These are phyloP conservation scores for Glaucomys volans DNA, from an alignment of 2,113 vertebrate species.

Conservation along the genomic window DNA sequence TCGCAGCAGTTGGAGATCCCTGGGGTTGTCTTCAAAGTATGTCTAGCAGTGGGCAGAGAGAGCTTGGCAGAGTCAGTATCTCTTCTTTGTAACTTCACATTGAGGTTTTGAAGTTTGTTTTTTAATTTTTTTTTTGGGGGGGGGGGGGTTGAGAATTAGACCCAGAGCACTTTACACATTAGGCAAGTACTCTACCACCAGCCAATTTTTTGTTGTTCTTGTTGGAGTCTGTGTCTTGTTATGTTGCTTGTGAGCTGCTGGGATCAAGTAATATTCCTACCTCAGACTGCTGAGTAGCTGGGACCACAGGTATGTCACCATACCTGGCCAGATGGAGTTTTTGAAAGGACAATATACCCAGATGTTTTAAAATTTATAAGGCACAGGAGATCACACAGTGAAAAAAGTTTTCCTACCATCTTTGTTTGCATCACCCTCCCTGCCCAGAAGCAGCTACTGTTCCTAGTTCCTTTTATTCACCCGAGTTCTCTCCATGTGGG, in stretches of 20 bases:
- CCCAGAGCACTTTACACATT: neutral
- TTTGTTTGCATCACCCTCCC: too few relatives aligned
- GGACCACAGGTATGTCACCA: neutral
- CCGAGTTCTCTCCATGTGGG: fast-evolving
- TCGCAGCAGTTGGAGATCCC: slow-evolving; percentile 93
- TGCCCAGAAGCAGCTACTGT: too few relatives aligned
- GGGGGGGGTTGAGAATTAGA: too few relatives aligned
- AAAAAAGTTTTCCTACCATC: neutral
- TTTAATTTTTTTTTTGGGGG: neutral
- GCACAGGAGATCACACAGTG: neutral
- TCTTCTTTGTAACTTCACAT: neutral
- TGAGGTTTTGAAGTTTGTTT: neutral
- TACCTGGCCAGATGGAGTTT: neutral
- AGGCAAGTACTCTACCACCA: neutral
- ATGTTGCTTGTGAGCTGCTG: neutral
- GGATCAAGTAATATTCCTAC: neutral
- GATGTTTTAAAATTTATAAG: fast-evolving
- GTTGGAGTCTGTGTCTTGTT: neutral
- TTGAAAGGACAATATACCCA: neutral
- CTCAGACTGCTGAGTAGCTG: neutral
- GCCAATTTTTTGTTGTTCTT: neutral
- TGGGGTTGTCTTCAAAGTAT: slow-evolving; percentile 95
- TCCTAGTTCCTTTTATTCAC: too few relatives aligned
- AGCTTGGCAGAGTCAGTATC: fast-evolving
- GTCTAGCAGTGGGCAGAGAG: slow-evolving; percentile 59